Percentiles rank a stretch among this genome's conserved stretches.
phyloP scores from a whole-genome alignment of 2,797 vertebrate species.

The Xiphophorus birchmanni region DNA sequence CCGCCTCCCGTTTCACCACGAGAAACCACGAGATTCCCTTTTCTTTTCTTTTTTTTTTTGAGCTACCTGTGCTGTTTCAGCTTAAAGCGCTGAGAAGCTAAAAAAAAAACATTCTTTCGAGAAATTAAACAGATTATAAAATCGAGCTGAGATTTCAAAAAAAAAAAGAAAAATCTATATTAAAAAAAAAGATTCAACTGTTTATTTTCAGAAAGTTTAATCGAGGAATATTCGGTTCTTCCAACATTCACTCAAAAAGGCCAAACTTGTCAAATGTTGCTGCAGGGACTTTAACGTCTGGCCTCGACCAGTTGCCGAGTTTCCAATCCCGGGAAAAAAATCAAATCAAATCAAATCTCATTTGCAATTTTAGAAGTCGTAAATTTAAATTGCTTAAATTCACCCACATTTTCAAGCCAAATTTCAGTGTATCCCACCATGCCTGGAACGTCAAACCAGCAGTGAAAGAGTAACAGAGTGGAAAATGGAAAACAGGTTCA shows the following conservation, averaged over 20 bases:
- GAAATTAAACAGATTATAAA: neutral
- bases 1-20: neutral
- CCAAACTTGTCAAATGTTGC: conserved; percentile 5
- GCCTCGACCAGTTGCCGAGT: conserved; percentile 25
- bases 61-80: neutral
- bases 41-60: neutral
- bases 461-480: neutral
- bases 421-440: neutral
- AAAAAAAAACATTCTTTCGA: neutral
- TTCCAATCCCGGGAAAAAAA: conserved; percentile 27
- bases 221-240: conserved; percentile 7
- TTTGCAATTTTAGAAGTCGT: neutral
- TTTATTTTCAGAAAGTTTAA: conserved; percentile 23
- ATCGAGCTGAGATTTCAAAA: neutral
- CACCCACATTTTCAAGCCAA: neutral
- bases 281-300: conserved; percentile 3
- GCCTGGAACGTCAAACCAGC: neutral
- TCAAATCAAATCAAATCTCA: neutral
- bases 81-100: neutral
- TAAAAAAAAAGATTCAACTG: neutral
- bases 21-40: neutral
- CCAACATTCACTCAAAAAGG: neutral
- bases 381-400: neutral
- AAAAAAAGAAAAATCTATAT: neutral
- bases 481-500: neutral